Base-by-base conservation (phyloP, 1,140 invertebrate species). In the Penaeus vannamei region DNA sequence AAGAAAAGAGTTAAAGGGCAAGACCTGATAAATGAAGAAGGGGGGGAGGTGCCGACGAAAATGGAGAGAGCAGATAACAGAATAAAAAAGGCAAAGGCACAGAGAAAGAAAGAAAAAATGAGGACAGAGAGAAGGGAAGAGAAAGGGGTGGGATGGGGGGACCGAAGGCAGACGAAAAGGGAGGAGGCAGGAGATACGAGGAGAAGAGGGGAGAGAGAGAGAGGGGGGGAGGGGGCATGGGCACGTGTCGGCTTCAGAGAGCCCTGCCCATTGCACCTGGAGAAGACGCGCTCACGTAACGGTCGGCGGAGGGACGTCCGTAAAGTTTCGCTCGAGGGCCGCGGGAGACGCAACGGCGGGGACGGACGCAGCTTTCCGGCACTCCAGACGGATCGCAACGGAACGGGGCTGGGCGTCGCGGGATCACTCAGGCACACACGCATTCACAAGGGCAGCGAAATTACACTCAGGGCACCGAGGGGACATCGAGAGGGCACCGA, bases 241-340 rank as follows among this genome's bases (percentile, higher is more conserved):
- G 87, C 87, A 89, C 87, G 87, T 89, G 87, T 89, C 87, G 29
- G 72, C 42, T 76, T 26, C 72, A 76, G 72, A 76, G n/a, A 36
- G 29, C 22, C 22, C 83, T 22, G 62, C 59, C 81, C 66, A 80
- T 84, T 89, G 87, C 87, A 89, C 87, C 87, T 89, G 87, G 87
- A 89, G 69, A 60, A 84, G 64, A 79, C 29, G 46, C 53, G 29
- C 42, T 53, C 87, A 89, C 83, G 61, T 84, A 89, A 89, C 87
- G 87, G 87, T 89, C 87, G 76, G 42, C 87, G 87, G 79, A 72
- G 61, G 26, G 7, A 32, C 26, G 29, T 10, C n/a, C 87, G 32
- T n/a, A 84, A 64, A 80, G 60, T 80, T 76, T 85, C 87, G 87
- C 64, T 89, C 87, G 64, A 26, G 12, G 32, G n/a, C 7, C 1